A percentile compares a stretch with the other conserved stretches of the same genome.
These are phyloP conservation scores for Enteromius radiatus DNA, from an alignment of 2,797 vertebrate species.

Conservation along the genomic window DNA sequence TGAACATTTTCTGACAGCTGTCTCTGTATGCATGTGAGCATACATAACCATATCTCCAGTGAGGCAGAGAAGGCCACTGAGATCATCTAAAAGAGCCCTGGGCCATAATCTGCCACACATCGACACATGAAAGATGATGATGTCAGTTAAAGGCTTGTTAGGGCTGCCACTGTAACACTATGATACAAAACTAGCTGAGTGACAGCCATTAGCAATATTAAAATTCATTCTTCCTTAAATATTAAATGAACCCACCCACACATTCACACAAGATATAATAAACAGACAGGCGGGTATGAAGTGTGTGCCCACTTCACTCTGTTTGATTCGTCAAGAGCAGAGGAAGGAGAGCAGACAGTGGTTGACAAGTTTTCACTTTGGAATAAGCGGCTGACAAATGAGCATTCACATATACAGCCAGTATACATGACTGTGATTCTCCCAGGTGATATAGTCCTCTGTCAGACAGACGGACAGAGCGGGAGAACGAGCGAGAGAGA, in stretches of 20 bases:
- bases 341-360: slow-evolving; percentile 72
- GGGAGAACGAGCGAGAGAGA: slow-evolving; percentile 36
- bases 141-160: slow-evolving; percentile 38
- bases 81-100: slow-evolving; percentile 15
- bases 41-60: slow-evolving; percentile 20
- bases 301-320: slow-evolving; percentile 67
- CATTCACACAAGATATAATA: slow-evolving; percentile 56
- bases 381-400: slow-evolving; percentile 76
- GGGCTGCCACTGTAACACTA: slow-evolving; percentile 29
- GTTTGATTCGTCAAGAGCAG: slow-evolving; percentile 72
- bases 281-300: slow-evolving; percentile 66
- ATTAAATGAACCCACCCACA: slow-evolving; percentile 26
- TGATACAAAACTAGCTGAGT: background rate
- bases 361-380: slow-evolving; percentile 70
- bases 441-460: slow-evolving; percentile 69
- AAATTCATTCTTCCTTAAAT: slow-evolving; percentile 10
- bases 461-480: slow-evolving; percentile 59
- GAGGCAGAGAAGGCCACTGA: slow-evolving; percentile 27
- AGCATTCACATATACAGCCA: slow-evolving; percentile 67
- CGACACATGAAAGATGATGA: slow-evolving; percentile 28
- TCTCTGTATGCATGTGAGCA: slow-evolving; percentile 21
- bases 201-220: background rate
- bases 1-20: slow-evolving; percentile 4
- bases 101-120: slow-evolving; percentile 12
- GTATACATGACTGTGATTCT: slow-evolving; percentile 65